Conservation (phyloP, 2,888 invertebrate species). For the Ochropleura plecta region DNA sequence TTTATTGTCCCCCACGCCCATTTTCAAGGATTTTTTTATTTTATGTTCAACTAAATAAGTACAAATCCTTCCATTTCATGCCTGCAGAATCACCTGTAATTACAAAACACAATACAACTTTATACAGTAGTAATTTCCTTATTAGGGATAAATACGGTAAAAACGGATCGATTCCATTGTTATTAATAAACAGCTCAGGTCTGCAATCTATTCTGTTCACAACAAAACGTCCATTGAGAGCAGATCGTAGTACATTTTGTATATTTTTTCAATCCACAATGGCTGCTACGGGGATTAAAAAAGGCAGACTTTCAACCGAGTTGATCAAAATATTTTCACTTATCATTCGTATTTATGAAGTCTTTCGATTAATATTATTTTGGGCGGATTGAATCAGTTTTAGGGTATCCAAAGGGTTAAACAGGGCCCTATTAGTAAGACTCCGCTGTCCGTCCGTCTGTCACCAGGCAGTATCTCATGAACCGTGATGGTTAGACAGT, state of each 20-base stretch:
- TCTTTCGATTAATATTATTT: neutral
- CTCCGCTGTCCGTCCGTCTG: too few relatives aligned
- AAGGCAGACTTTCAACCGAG: neutral
- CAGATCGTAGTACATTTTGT: slow-evolving; percentile 15
- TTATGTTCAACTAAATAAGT: neutral
- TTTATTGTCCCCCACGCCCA: too few relatives aligned
- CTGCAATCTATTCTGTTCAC: slow-evolving; percentile 23
- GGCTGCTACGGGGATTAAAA: slow-evolving; percentile 9
- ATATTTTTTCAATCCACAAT: slow-evolving; percentile 37
- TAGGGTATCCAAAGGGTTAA: neutral
- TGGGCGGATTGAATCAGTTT: neutral
- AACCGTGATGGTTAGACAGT: too few relatives aligned
- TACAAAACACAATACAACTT: neutral
- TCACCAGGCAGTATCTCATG: too few relatives aligned
- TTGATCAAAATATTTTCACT: neutral
- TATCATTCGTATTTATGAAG: neutral
- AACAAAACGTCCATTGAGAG: slow-evolving; percentile 38
- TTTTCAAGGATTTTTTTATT: too few relatives aligned
- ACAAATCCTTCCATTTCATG: neutral
- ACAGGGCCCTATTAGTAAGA: too few relatives aligned
- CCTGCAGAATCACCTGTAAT: neutral
- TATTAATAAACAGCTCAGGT: slow-evolving; percentile 47
- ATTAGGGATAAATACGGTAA: slow-evolving; percentile 18
- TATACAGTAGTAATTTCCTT: neutral
- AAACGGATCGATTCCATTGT: slow-evolving; percentile 32